Conservation (phyloP, 1,140 invertebrate genomes). For the Leptonema lineaticorne region DNA sequence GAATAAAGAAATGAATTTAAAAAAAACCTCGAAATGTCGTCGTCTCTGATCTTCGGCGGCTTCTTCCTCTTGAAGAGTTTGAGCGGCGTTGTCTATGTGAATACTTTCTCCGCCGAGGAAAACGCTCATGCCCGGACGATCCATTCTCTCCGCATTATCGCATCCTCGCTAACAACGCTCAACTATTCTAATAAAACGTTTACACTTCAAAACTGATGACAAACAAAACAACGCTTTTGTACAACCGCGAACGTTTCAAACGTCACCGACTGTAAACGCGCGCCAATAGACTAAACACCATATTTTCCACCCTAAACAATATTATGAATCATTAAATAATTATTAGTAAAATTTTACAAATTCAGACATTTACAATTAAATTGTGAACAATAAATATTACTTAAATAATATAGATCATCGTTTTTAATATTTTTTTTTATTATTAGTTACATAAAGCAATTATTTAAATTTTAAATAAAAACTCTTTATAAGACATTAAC, state of each 20-base stretch:
- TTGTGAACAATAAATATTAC: too few species aligned
- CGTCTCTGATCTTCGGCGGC: slow-evolving; percentile 60
- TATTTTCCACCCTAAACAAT: too few species aligned
- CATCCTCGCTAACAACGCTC: background rate
- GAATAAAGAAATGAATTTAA: background rate
- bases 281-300: too few species aligned
- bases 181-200: background rate
- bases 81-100: slow-evolving; percentile 58
- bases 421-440: too few species aligned
- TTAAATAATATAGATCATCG: too few species aligned
- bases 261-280: background rate
- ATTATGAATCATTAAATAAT: too few species aligned
- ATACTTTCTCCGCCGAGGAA: slow-evolving; percentile 59
- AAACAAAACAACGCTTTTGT: background rate
- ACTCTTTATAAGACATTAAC: too few species aligned
- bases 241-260: background rate
- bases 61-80: slow-evolving; percentile 58
- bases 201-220: background rate
- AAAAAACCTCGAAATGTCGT: slow-evolving; percentile 56
- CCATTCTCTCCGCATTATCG: slow-evolving; percentile 45
- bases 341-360: too few species aligned
- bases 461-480: too few species aligned
- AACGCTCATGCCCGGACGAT: slow-evolving; percentile 59
- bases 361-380: too few species aligned
- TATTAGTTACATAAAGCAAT: too few species aligned